These are phyloP conservation scores for Caenorhabditis angaria DNA, from an alignment of 2,888 invertebrate genomes.

Conservation along the genomic window DNA sequence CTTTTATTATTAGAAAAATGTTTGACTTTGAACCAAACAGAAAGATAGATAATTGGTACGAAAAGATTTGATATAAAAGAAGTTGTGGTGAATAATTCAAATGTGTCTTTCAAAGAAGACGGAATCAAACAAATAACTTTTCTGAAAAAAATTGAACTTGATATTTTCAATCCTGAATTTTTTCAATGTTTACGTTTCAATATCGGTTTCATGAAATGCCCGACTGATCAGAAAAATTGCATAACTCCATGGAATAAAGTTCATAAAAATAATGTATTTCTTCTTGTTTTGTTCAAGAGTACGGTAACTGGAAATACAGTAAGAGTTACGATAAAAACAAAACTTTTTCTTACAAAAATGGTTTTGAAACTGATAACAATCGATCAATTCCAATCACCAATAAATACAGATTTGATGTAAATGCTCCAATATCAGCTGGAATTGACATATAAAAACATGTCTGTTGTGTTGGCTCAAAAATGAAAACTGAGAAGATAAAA, in stretches of 20 bases:
- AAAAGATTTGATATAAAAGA: not conserved
- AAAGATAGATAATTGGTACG: slow-evolving; percentile 2
- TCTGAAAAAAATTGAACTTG: not conserved
- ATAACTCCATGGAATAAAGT: not conserved
- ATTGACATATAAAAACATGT: slow-evolving; percentile 17
- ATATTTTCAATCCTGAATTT: too few relatives aligned
- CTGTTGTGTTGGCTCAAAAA: slow-evolving; percentile 19
- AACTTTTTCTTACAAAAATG: not conserved
- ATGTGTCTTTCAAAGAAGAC: slow-evolving; percentile 8
- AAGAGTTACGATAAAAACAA: slow-evolving; percentile 1
- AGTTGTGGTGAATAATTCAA: slow-evolving; percentile 8
- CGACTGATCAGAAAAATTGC: too few relatives aligned
- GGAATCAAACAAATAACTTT: slow-evolving; percentile 4
- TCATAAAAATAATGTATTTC: not conserved
- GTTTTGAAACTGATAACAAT: slow-evolving; percentile 13
- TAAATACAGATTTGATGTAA: not conserved
- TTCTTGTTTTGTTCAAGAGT: not conserved
- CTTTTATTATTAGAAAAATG: too few relatives aligned
- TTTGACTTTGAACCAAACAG: not conserved
- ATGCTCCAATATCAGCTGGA: slow-evolving; percentile 6
- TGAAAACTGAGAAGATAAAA: slow-evolving; percentile 20
- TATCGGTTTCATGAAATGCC: too few relatives aligned
- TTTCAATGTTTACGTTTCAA: too few relatives aligned
- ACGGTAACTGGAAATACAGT: not conserved
- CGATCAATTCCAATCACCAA: slow-evolving; percentile 21